Percentiles rank a stretch among this genome's conserved stretches.
phyloP scores from a whole-genome alignment of 2,113 vertebrate genomes.

The Propithecus coquereli region DNA sequence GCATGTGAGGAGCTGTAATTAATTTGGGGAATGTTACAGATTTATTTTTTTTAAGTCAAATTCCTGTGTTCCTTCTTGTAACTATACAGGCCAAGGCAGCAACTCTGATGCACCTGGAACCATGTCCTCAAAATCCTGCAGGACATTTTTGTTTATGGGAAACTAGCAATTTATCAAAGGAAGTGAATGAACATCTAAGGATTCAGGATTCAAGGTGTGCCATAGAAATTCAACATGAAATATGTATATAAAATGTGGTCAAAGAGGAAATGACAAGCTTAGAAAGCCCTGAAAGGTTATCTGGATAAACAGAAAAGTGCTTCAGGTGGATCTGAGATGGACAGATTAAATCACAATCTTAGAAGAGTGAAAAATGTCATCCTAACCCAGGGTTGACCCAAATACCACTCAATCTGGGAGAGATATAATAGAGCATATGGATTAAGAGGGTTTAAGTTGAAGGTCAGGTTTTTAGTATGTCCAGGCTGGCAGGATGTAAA shows the following conservation, averaged over 20 bases:
- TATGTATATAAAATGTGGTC: not conserved
- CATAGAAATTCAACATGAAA: not conserved
- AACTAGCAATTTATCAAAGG: not conserved
- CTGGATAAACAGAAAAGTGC: constrained; percentile 25
- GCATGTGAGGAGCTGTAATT: not conserved
- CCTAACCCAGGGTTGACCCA: not conserved
- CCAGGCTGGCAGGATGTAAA: not conserved
- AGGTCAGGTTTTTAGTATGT: constrained; percentile 41
- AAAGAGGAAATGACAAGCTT: constrained; percentile 1
- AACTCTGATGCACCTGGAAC: not conserved
- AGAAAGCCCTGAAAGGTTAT: constrained; percentile 19
- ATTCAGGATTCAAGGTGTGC: not conserved
- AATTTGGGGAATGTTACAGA: not conserved
- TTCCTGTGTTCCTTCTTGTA: not conserved
- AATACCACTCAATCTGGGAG: constrained; percentile 23
- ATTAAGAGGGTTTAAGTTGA: constrained; percentile 45
- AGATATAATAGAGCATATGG: constrained; percentile 17
- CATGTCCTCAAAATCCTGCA: not conserved
- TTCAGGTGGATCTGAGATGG: constrained; percentile 31
- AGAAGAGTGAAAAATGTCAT: constrained; percentile 52
- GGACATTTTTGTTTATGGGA: constrained; percentile 12
- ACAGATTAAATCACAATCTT: constrained; percentile 48
- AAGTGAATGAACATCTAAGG: not conserved
- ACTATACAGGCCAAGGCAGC: not conserved
- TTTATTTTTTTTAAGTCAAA: not conserved